These are phyloP conservation scores for Propsilocerus akamusi DNA, from an alignment of 1,140 invertebrate species.

Conservation along the genomic window DNA sequence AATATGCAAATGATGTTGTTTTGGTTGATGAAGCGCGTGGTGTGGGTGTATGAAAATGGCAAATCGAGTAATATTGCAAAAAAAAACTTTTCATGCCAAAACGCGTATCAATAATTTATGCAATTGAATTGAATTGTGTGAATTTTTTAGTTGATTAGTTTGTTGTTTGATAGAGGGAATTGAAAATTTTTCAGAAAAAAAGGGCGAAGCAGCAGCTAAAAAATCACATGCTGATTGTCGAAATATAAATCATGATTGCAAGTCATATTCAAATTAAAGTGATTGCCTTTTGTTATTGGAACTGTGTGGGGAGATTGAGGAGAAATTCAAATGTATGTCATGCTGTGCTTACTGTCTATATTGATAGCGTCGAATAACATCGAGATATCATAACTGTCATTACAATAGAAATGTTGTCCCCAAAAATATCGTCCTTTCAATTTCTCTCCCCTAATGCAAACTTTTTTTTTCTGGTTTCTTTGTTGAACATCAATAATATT, in stretches of 20 bases:
- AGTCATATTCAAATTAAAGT: too few relatives aligned
- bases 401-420: too few relatives aligned
- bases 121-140: not conserved
- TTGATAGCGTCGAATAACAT: too few relatives aligned
- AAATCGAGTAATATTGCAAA: not conserved
- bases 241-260: not conserved
- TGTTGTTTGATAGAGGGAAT: not conserved
- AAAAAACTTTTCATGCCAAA: not conserved
- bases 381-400: too few relatives aligned
- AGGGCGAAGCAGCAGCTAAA: not conserved
- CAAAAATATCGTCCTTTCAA: too few relatives aligned
- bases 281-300: too few relatives aligned
- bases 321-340: too few relatives aligned
- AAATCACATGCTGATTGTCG: not conserved
- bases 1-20: constrained; percentile 3
- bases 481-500: too few relatives aligned
- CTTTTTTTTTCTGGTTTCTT: too few relatives aligned
- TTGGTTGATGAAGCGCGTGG: not conserved
- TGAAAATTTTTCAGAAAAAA: not conserved
- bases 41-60: not conserved
- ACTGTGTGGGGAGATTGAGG: too few relatives aligned
- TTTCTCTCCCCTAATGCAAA: too few relatives aligned
- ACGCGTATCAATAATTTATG: constrained; percentile 2
- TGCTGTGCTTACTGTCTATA: too few relatives aligned
- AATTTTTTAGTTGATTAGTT: constrained; percentile 1